phyloP scores from a whole-genome alignment of 2,797 vertebrate species.

The Enteromius thamalakanensis region DNA sequence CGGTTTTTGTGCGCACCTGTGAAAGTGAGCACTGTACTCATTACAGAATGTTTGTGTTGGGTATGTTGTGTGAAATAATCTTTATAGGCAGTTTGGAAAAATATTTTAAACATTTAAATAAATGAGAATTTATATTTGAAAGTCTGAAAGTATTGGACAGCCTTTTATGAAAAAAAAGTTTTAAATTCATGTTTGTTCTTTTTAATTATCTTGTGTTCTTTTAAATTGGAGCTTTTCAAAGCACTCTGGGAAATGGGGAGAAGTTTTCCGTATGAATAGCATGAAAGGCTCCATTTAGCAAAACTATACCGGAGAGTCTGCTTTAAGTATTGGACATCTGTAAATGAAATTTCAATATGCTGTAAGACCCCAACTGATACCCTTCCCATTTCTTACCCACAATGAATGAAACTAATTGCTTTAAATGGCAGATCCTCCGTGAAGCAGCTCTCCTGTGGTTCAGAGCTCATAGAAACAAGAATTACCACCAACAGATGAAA shows the following conservation, averaged over 20 bases:
- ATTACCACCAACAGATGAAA: conserved; percentile 61
- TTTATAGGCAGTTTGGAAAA: background rate
- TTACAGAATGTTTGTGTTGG: conserved; percentile 1
- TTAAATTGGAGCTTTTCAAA: conserved; percentile 59
- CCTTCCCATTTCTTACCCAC: conserved; percentile 45
- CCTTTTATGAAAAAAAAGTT: too few species aligned
- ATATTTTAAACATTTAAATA: too few species aligned
- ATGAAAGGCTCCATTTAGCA: conserved; percentile 61
- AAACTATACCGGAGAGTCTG: conserved; percentile 53
- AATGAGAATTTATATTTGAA: too few species aligned
- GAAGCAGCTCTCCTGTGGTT: conserved; percentile 57
- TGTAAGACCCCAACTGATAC: conserved; percentile 58
- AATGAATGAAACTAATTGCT: conserved; percentile 62
- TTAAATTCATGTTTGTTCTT: conserved; percentile 55
- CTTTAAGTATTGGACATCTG: conserved; percentile 60
- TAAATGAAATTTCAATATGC: conserved; percentile 58
- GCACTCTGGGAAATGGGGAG: conserved; percentile 51
- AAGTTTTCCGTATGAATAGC: conserved; percentile 52
- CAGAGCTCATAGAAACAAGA: conserved; percentile 57
- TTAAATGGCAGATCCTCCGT: conserved; percentile 59
- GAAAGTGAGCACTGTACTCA: conserved; percentile 48
- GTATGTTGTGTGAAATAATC: background rate
- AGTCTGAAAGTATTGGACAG: too few species aligned
- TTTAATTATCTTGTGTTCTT: conserved; percentile 59
- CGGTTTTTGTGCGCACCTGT: conserved; percentile 49